Conservation (phyloP, 1,140 invertebrate genomes). For the Drosophila tropicalis region DNA sequence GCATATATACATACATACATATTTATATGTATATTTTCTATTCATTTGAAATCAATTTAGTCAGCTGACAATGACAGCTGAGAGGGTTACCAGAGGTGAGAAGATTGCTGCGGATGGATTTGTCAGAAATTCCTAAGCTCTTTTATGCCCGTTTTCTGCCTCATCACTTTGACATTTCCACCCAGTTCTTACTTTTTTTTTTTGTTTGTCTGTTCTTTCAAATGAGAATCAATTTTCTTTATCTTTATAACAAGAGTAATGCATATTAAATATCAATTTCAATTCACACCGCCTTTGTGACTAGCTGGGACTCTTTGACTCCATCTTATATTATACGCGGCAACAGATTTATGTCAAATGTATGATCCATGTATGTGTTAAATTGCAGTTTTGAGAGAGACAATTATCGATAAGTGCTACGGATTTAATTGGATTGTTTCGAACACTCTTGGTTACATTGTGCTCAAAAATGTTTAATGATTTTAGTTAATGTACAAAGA, state of each 20-base stretch:
- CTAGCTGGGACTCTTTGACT: background rate
- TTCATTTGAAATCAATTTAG: conserved; percentile 5
- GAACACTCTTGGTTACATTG: too few species aligned
- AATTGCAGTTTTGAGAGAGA: too few species aligned
- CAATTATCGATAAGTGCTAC: too few species aligned
- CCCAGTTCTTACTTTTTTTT: background rate
- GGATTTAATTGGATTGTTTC: too few species aligned
- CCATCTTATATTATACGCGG: too few species aligned
- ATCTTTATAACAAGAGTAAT: background rate
- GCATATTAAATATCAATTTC: background rate
- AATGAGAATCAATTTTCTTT: background rate
- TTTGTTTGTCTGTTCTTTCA: background rate
- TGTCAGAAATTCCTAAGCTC: background rate
- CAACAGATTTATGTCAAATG: too few species aligned
- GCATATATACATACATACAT: background rate
- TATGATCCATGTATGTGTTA: too few species aligned
- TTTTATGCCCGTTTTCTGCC: background rate
- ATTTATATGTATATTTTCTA: conserved; percentile 1
- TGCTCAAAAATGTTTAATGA: too few species aligned
- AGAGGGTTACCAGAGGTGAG: background rate
- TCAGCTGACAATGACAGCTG: conserved; percentile 4
- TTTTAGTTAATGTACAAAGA: too few species aligned
- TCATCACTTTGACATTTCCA: conserved; percentile 4
- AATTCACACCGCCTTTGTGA: background rate
- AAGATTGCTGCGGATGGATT: background rate